Evolutionary conservation across 2,113 vertebrate species (phyloP), one percentile per base, ranked within the genome.

Genomic region (Alosa alosa): DNA sequence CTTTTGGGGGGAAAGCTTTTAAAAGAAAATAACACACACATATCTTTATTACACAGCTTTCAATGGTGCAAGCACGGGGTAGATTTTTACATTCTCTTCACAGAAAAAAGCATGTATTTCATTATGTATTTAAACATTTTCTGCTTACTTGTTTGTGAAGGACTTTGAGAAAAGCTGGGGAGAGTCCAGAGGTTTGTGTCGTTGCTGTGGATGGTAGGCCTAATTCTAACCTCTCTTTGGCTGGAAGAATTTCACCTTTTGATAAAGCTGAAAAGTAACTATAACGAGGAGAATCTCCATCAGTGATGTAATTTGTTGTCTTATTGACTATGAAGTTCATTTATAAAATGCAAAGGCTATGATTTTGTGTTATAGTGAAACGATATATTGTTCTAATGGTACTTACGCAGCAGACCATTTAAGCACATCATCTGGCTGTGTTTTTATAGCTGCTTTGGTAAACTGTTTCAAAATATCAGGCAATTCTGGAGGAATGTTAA

Each of bases 391-490:
- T 1, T 1, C 2, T 36, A 11, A 15, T 25, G 11, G 44, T 55
- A 95, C 97, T 97, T 91, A 99, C 97, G 94, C 96, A 20, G 95
- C 95, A 52, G 97, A 95, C 98, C 98, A 99, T 89, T 92, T 93
- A 87, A 99, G 93, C 88, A 98, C 84, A 84, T 99, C 97, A 13
- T 50, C 86, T 6, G 98, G 98, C 86, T 99, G 98, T 7, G 97
- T 98, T 86, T 96, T 95, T 87, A 99, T 96, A 82, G 97, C 97
- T 82, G 97, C 97, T 92, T 98, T 99, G 22, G 97, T 97, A 92
- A 97, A 99, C 90, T 97, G 94, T 90, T 99, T 99, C 64, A 99
- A 92, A 88, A 99, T 95, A 88, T 97, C 94, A 0, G 97, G 96
- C 47, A 99, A 95, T 39, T 97, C 94, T 0, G 96, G 95, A 0